These are phyloP conservation scores for Urophycis tenuis DNA, from an alignment of 2,797 vertebrate genomes.

Conservation along the genomic window DNA sequence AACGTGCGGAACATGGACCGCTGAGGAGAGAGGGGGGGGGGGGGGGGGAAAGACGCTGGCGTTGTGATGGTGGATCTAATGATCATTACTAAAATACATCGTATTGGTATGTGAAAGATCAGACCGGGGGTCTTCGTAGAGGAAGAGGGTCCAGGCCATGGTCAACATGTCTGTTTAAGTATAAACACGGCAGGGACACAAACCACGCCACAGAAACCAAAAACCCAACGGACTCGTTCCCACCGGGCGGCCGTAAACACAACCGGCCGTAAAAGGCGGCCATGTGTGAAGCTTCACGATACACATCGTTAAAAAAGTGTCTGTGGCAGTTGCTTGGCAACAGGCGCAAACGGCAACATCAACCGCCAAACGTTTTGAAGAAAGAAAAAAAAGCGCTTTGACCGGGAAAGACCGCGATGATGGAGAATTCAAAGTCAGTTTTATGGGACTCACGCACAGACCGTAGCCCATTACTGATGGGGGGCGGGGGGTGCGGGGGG, in stretches of 20 bases:
- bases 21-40: conserved; percentile 58
- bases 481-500: background rate
- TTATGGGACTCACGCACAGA: background rate
- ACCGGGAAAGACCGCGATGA: background rate
- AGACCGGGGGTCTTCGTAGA: background rate
- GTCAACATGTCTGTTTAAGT: background rate
- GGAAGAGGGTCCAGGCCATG: background rate
- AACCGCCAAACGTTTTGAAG: background rate
- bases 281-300: background rate
- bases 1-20: conserved; percentile 88
- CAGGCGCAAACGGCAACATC: background rate
- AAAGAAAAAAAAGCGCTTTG: background rate
- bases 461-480: background rate
- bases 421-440: background rate
- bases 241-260: background rate
- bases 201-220: background rate
- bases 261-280: background rate
- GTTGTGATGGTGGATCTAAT: background rate
- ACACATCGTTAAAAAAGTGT: background rate
- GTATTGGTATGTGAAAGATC: background rate
- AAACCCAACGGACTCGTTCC: background rate
- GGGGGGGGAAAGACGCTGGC: conserved; percentile 7
- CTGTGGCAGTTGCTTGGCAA: background rate
- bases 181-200: background rate
- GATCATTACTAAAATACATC: too few species aligned